Evolutionary conservation across 2,797 vertebrate genomes (phyloP).

Genomic region (Falco berigora): DNA sequence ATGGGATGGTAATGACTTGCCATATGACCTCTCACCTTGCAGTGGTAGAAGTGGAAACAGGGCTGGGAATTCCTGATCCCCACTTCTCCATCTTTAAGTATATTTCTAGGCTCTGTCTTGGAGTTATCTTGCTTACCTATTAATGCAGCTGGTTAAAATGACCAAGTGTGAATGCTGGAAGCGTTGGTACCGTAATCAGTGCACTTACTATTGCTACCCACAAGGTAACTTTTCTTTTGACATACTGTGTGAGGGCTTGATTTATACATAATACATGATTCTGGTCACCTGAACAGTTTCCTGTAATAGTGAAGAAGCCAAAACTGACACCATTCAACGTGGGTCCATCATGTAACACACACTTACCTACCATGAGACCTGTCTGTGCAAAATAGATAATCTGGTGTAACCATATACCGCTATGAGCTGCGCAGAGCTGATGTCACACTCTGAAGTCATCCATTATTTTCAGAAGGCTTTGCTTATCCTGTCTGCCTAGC

Average conservation of each 20-base stretch:
- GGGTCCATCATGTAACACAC: neutral
- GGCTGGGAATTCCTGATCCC: neutral
- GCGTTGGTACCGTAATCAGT: neutral
- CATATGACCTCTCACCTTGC: neutral
- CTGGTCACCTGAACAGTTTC: conserved; percentile 29
- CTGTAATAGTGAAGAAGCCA: neutral
- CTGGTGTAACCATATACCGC: conserved; percentile 29
- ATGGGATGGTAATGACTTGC: neutral
- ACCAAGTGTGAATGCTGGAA: neutral
- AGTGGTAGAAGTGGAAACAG: neutral
- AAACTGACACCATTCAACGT: neutral
- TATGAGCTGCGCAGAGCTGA: neutral
- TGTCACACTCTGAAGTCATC: conserved; percentile 47
- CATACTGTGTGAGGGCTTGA: neutral
- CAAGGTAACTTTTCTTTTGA: neutral
- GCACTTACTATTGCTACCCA: neutral
- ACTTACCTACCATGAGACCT: conserved; percentile 31
- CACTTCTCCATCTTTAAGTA: neutral
- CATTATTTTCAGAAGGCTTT: conserved; percentile 57
- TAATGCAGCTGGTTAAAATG: neutral
- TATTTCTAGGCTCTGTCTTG: neutral
- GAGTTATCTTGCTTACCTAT: neutral
- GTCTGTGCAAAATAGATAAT: conserved; percentile 25
- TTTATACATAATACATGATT: conserved; percentile 22
- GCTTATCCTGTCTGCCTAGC: neutral